Base-by-base conservation (phyloP, 2,888 invertebrate species). In the Parasteatoda lunata region DNA sequence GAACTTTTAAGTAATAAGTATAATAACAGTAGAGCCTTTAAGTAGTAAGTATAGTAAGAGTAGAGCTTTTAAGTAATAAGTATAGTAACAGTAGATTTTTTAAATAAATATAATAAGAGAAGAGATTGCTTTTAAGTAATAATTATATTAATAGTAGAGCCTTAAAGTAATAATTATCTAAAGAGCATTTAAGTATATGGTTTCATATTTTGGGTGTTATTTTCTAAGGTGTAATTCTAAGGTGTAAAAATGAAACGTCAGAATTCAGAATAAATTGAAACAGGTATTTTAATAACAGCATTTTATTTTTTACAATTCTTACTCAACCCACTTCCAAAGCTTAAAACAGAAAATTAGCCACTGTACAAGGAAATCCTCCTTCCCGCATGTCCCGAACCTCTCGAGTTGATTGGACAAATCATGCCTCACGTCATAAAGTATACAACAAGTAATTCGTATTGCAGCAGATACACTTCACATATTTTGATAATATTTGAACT, bases 341-440 rank as follows among this genome's bases (percentile, higher is more conserved):
- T 13, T 68, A 73, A 78, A 78, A 78, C 68, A 59, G 71, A 49
- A 59, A 59, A 65, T 30, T 64, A 78, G 78, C 77, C 68, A 51
- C 84, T 84, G 84, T 84, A 84, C 84, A 84, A 84, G 65, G 30
- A 65, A 47, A 30, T 51, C 69, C 73, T 49, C 51, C 49, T 15
- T 59, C 71, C 77, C 65, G 9, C 30, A 49, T 66, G 52, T 65
- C 79, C n/a, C n/a, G 30, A 52, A 45, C 68, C 77, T 54, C 30
- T 30, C 54, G 4, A 13, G 8, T 11, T 54, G 54, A 54, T 13
- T 8, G 13, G 13, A 54, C 54, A 54, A 54, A 54, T 54, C 54
- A 54, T 13, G 8, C 8, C 8, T 54, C 8, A 13, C 8, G 54
- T 11, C 54, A 54, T 30, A 30, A 30, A 54, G 13, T 54, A 54